Evolutionary conservation across 2,888 invertebrate genomes (phyloP), one percentile per base, ranked within the genome.

Genomic region (Tortrix viridana): DNA sequence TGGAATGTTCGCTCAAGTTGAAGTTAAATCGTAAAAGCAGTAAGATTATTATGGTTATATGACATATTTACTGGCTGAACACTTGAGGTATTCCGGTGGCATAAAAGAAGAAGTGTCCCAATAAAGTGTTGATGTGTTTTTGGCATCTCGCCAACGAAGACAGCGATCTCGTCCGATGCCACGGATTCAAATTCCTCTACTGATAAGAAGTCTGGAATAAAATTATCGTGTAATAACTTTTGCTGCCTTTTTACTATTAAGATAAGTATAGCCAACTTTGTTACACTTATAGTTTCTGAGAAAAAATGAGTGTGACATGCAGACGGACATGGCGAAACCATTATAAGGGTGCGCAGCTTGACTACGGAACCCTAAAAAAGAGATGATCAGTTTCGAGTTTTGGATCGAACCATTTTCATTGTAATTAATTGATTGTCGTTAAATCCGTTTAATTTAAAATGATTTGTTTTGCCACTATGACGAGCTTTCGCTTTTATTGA

Each of bases 401-500:
- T 3, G 14, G n/a, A 47, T 38, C 9, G 22, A 44, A 61, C 23
- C 16, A 56, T 61, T 44, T 38, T 18, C 18, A 49, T 16, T 43
- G 19, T 37, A 62, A 53, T 49, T 60, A 55, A 61, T 63, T 53
- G 52, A 57, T 32, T 52, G 32, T 23, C 54, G 43, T 59, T 49
- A 53, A 59, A 59, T 59, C 64, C 59, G 44, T 22, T 43, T 48
- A 58, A 63, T 63, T 63, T 53, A 43, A 63, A 63, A 53, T 63
- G 58, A 58, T 58, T 73, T 74, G 66, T 72, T 67, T 68, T 69
- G 66, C 58, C 67, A 58, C 62, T 66, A 65, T 59, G 67, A 71
- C 69, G 68, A 62, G 72, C 71, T 67, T 71, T 73, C 74, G 73
- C 75, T 78, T 78, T 78, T 71, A 80, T 76, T 68, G 75, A 73